Evolutionary conservation across 2,888 invertebrate species (phyloP).

Genomic region (Sthenelais limicola): DNA sequence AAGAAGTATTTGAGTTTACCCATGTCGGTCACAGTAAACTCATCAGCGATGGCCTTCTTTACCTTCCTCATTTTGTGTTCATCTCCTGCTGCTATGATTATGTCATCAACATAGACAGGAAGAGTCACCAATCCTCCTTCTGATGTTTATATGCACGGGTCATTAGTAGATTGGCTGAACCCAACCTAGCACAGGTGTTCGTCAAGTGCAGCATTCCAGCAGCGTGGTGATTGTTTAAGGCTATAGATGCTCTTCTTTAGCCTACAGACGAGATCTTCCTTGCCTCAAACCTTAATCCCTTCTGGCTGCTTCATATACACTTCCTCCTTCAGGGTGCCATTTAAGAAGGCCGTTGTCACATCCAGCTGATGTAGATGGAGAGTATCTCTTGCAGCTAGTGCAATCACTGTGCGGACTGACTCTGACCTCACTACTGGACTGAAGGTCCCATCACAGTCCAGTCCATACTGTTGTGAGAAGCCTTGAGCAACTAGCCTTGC

Average conservation of each 20-base stretch:
- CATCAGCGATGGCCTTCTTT: too few species aligned
- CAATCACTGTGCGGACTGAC: slow-evolving; percentile 51
- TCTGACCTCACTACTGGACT: slow-evolving; percentile 50
- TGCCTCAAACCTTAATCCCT: slow-evolving; percentile 48
- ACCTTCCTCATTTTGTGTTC: too few species aligned
- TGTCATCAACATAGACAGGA: too few species aligned
- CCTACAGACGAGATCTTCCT: slow-evolving; percentile 49
- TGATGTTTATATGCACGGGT: too few species aligned
- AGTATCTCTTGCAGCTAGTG: slow-evolving; percentile 45
- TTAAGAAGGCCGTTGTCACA: slow-evolving; percentile 53
- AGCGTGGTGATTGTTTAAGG: too few species aligned
- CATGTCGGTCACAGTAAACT: too few species aligned
- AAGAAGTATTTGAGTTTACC: too few species aligned
- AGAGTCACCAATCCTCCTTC: too few species aligned
- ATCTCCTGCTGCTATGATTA: too few species aligned
- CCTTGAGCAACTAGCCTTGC: slow-evolving; percentile 54
- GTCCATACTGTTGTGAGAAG: slow-evolving; percentile 49
- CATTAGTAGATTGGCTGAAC: too few species aligned
- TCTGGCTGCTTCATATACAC: slow-evolving; percentile 54
- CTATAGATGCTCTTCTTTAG: slow-evolving; percentile 52
- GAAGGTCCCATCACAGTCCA: slow-evolving; percentile 56
- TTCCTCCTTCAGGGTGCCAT: slow-evolving; percentile 52
- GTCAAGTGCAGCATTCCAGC: too few species aligned
- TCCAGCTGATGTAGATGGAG: slow-evolving; percentile 52
- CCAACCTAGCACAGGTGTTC: too few species aligned